Percentiles rank a stretch among this genome's conserved stretches.
These are phyloP conservation scores for Gadopsis bispinosus DNA, from an alignment of 2,797 vertebrate genomes.

Conservation along the genomic window DNA sequence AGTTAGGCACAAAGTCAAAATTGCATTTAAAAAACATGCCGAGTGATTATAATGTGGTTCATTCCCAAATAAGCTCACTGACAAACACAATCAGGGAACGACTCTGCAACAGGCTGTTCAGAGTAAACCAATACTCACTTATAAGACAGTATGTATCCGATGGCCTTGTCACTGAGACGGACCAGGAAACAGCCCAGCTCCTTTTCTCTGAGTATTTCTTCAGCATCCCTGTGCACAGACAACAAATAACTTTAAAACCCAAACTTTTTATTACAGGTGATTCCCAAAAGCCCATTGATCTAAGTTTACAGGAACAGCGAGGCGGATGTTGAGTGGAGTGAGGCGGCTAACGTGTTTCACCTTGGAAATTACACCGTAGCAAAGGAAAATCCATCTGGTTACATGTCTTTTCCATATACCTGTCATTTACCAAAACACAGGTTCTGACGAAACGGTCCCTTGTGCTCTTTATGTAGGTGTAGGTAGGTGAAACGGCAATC, in stretches of 20 bases:
- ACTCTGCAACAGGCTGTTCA: background rate
- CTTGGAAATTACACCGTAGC: constrained; percentile 24
- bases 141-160: constrained; percentile 91
- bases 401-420: constrained; percentile 34
- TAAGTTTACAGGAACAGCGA: background rate
- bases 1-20: background rate
- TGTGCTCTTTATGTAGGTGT: constrained; percentile 30
- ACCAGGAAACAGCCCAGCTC: constrained; percentile 89
- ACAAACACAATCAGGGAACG: background rate
- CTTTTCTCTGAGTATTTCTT: constrained; percentile 86
- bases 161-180: constrained; percentile 88
- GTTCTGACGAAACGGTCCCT: constrained; percentile 6
- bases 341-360: background rate
- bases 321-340: background rate
- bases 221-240: constrained; percentile 84
- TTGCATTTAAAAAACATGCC: background rate
- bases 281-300: constrained; percentile 1
- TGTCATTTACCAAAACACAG: background rate
- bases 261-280: background rate
- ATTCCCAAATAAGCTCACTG: background rate
- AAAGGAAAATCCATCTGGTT: constrained; percentile 47
- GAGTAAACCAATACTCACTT: constrained; percentile 80
- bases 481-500: background rate
- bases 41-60: background rate
- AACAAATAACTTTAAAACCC: background rate